Evolutionary conservation across 2,113 vertebrate genomes (phyloP).

Genomic region (Tylochromis polylepis): DNA sequence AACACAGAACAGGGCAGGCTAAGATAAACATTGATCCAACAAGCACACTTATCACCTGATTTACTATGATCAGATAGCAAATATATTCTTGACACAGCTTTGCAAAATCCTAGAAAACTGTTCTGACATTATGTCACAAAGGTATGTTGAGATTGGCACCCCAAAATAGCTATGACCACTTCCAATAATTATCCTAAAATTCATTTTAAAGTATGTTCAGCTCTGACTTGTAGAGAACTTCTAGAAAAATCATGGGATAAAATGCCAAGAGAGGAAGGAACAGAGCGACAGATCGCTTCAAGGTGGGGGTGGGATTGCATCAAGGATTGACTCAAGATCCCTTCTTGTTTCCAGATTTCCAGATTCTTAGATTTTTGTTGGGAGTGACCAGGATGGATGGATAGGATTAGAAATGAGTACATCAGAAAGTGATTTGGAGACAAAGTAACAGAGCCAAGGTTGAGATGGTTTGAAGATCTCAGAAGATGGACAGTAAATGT

Average conservation of each 20-base stretch:
- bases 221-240: background rate
- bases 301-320: background rate
- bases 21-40: slow-evolving; percentile 14
- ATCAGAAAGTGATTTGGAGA: background rate
- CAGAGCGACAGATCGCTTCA: background rate
- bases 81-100: background rate
- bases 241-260: background rate
- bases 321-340: background rate
- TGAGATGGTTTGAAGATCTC: background rate
- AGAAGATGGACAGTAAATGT: background rate
- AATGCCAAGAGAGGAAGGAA: background rate
- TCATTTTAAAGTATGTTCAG: background rate
- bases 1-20: background rate
- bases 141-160: background rate
- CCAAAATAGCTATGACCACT: background rate
- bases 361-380: background rate
- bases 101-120: background rate
- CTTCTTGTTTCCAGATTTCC: background rate
- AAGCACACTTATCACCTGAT: background rate
- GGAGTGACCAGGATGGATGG: background rate
- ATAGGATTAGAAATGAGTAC: background rate
- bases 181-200: background rate
- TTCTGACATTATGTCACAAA: background rate
- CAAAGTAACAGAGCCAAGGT: background rate
- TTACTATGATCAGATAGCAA: background rate